These are phyloP conservation scores for Lithophane socia DNA, from an alignment of 2,888 invertebrate genomes.

Conservation along the genomic window DNA sequence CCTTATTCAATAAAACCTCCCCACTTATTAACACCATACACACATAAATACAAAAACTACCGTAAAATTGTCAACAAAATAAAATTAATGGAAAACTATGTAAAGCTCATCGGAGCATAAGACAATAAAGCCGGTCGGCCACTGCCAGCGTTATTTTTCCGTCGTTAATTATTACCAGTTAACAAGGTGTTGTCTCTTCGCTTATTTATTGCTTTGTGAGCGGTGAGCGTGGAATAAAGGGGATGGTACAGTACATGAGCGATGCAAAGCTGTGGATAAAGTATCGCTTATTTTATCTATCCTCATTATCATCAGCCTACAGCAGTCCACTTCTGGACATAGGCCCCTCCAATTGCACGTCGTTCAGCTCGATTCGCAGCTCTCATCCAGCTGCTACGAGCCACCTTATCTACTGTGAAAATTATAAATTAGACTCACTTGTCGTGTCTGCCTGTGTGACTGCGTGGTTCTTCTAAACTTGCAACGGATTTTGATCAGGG, in stretches of 20 bases:
- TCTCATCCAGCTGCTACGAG: too few species aligned
- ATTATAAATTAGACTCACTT: background rate
- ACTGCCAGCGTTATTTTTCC: constrained; percentile 82
- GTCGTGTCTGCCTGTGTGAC: background rate
- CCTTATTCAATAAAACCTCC: background rate
- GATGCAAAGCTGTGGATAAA: background rate
- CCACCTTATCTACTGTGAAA: background rate
- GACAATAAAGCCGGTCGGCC: constrained; percentile 66
- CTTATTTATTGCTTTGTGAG: constrained; percentile 87
- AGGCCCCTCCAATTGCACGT: too few species aligned
- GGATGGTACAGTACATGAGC: constrained; percentile 44
- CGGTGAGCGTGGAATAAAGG: constrained; percentile 71
- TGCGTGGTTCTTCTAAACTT: background rate
- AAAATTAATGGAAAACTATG: constrained; percentile 47
- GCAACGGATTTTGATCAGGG: background rate
- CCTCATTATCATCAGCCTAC: too few species aligned
- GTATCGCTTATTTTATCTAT: background rate
- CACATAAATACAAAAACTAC: background rate
- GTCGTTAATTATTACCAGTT: constrained; percentile 89
- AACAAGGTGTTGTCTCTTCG: constrained; percentile 89
- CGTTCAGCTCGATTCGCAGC: too few species aligned
- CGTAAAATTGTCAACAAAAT: constrained; percentile 34
- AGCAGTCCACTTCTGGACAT: too few species aligned
- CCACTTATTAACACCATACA: background rate
- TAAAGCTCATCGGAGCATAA: constrained; percentile 60